phyloP scores from a whole-genome alignment of 2,888 invertebrate species.

The Drosophila leonis region DNA sequence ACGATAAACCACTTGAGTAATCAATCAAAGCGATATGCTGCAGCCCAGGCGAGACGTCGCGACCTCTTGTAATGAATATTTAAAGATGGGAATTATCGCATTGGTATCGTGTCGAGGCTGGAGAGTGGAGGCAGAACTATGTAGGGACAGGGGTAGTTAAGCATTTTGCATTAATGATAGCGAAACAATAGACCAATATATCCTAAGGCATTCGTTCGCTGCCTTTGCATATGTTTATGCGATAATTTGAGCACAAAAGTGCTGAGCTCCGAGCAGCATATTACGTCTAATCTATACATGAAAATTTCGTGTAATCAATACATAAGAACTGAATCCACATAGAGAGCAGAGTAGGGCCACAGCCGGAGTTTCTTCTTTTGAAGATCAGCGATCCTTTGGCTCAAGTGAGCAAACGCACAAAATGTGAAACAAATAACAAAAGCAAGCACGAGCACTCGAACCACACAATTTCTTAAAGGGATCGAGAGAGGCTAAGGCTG shows the following conservation, averaged over 20 bases:
- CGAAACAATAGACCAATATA: constrained; percentile 77
- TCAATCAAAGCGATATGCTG: constrained; percentile 75
- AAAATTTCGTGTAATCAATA: constrained; percentile 71
- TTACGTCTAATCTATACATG: constrained; percentile 66
- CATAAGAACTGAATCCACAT: constrained; percentile 7
- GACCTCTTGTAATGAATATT: constrained; percentile 78
- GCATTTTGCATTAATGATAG: constrained; percentile 78
- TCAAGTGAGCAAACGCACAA: constrained; percentile 70
- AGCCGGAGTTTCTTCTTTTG: constrained; percentile 37
- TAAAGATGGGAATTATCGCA: constrained; percentile 77
- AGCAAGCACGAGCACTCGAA: constrained; percentile 43
- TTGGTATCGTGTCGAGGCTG: constrained; percentile 34
- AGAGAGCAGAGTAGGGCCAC: constrained; percentile 1
- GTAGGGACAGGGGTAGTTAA: constrained; percentile 26
- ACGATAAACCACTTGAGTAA: constrained; percentile 79
- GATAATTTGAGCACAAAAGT: constrained; percentile 78
- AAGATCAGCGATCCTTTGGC: constrained; percentile 59
- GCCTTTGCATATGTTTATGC: constrained; percentile 61
- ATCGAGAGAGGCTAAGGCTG: constrained; percentile 20
- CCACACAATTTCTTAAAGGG: constrained; percentile 33
- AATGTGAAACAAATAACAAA: constrained; percentile 79
- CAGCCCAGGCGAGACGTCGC: constrained; percentile 28
- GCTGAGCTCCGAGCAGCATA: constrained; percentile 44
- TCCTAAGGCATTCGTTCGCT: constrained; percentile 40
- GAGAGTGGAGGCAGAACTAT: constrained; percentile 12